Percentiles rank a stretch among this genome's conserved stretches.
These are phyloP conservation scores for Conchocele bisecta DNA, from an alignment of 2,888 invertebrate species.

Conservation along the genomic window DNA sequence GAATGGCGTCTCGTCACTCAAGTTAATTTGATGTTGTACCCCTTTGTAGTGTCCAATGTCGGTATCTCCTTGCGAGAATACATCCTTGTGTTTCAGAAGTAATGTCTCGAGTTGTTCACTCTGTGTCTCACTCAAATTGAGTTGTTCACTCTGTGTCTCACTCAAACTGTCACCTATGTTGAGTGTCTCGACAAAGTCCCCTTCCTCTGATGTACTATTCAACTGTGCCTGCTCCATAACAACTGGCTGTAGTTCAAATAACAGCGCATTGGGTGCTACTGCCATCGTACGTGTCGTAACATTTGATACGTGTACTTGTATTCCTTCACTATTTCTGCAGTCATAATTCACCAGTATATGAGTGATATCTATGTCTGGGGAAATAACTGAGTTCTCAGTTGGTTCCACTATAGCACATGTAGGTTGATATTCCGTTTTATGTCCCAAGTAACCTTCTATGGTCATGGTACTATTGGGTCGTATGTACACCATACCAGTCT, in stretches of 20 bases:
- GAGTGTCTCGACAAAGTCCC: too few relatives aligned
- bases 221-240: not conserved
- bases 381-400: conserved; percentile 1
- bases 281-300: conserved; percentile 6
- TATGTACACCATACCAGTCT: not conserved
- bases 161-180: too few relatives aligned
- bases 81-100: not conserved
- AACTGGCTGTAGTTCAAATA: conserved; percentile 17
- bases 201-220: too few relatives aligned
- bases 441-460: not conserved
- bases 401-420: conserved; percentile 3
- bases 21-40: not conserved
- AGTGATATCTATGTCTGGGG: conserved; percentile 10
- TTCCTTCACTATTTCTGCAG: too few relatives aligned
- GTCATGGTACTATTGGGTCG: not conserved
- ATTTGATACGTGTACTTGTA: too few relatives aligned
- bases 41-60: conserved; percentile 10
- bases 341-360: conserved; percentile 1
- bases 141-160: too few relatives aligned
- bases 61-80: conserved; percentile 20
- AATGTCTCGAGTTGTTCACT: too few relatives aligned
- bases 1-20: not conserved
- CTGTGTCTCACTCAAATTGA: not conserved
- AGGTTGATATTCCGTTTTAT: not conserved
- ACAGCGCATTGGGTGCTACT: conserved; percentile 1